Evolutionary conservation across 2,797 vertebrate genomes (phyloP), one percentile per base, ranked within the genome.

Genomic region (Sorex maritimensis): DNA sequence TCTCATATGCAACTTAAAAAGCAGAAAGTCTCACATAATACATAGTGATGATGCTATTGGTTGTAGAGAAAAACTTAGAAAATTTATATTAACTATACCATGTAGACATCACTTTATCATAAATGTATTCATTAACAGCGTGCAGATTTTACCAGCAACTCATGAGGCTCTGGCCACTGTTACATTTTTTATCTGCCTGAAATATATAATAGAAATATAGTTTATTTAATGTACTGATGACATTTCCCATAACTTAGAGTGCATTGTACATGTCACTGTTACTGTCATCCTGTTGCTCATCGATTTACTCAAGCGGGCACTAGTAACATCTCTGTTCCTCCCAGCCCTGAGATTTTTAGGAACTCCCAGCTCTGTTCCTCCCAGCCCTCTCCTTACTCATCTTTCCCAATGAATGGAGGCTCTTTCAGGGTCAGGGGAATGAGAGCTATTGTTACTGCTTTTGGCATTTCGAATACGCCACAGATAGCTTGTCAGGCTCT

Each of bases 181-280:
- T 30, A 82, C 9, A 85, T 75, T 95, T 78, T 84, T 88, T 38
- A 84, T 34, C 23, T 86, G 91, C 30, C 44, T 88, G 21, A 38
- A 55, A 17, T 93, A 88, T 72, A 55, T 75, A 44, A n/a, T 21
- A 10, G 87, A 41, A 4, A 34, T 44, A 82, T 34, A 13, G 1
- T 17, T 82, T 75, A 58, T 61, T 80, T 65, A 41, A 19, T 28
- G 24, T 65, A 71, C n/a, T 34, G 34, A 90, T 14, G 63, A 19
- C 11, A 74, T 68, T 93, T 88, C 49, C 68, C 74, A n/a, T 12
- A 73, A 90, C 21, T 46, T 90, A 69, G 30, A 88, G 0, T 21
- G 17, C 15, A 61, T 46, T 90, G 13, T 67, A 13, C 49, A 52
- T 52, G 49, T 94, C 34, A 34, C 34, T 34, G 34, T 34, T 2